These are phyloP conservation scores for Myotis myotis DNA, from an alignment of 2,797 vertebrate genomes.

Conservation along the genomic window DNA sequence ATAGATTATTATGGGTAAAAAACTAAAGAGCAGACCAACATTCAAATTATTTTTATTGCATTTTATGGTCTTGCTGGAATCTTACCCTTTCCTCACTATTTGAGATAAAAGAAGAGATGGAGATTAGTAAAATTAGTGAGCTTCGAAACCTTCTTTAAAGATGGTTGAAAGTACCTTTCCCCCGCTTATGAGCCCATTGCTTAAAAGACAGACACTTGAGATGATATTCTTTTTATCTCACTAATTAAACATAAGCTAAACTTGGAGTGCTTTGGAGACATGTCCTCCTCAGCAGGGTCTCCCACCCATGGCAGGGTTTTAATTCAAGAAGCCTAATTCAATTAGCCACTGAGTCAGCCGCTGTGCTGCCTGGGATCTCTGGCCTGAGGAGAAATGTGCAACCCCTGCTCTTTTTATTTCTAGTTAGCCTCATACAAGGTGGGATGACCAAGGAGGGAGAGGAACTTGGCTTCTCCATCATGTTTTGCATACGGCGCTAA, in stretches of 20 bases:
- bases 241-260: constrained; percentile 60
- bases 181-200: background rate
- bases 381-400: constrained; percentile 51
- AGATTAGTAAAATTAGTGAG: constrained; percentile 35
- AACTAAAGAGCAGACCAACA: background rate
- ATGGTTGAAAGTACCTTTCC: background rate
- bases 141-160: constrained; percentile 2
- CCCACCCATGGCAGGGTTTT: constrained; percentile 16
- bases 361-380: constrained; percentile 30
- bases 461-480: constrained; percentile 57
- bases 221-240: constrained; percentile 36
- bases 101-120: constrained; percentile 27
- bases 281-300: constrained; percentile 39
- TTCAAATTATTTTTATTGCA: constrained; percentile 30
- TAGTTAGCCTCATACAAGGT: constrained; percentile 48
- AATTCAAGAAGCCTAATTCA: constrained; percentile 67
- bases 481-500: constrained; percentile 36
- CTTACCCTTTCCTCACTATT: background rate
- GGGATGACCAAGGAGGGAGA: constrained; percentile 27
- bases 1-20: constrained; percentile 22
- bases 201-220: constrained; percentile 49
- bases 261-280: constrained; percentile 24
- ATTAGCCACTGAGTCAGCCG: constrained; percentile 51
- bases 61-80: background rate
- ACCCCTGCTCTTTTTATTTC: constrained; percentile 55